Base-by-base conservation (phyloP, 1,140 invertebrate species). In the Stegodyphus dumicola region DNA sequence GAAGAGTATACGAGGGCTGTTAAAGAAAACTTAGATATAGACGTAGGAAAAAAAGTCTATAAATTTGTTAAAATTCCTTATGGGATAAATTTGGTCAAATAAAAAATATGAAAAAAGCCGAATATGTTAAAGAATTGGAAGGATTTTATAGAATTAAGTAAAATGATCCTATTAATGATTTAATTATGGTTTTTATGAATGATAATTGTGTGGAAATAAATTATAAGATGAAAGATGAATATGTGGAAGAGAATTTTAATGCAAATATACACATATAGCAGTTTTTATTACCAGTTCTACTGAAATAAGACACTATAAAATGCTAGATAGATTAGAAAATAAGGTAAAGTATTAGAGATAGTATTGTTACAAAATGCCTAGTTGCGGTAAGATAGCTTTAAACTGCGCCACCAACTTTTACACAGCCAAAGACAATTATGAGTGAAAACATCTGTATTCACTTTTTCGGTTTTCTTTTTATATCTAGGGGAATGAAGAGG, bases 61-160 rank as follows among this genome's bases (percentile, higher is more conserved):
- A 70, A 49, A 79, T 70, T 13, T 69, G 77, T 13, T 54, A 54
- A 49, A 60, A 69, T 79, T 33, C 17, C n/a, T 17, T 79, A 15
- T 79, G 66, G 77, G 52, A 65, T 79, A 79, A 79, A n/a, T 79
- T 79, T 49, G 77, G 77, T 17, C 51, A 79, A 54, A 70, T 51
- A 79, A 79, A 79, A 67, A 70, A 79, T 60, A 33, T 60, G 52
- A 52, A 79, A 70, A 52, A 79, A 60, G 56, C 66, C 6, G 53
- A 69, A 70, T 33, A 54, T 56, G 17, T 79, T 5, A 66, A 49
- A 2, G 13, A 78, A 69, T 15, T 67, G 4, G 65, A 78, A 78
- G 49, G 67, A 9, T 66, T 78, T 78, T 78, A 67, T 17, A 52
- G 7, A 69, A 78, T 78, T 52, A 53, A 33, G 6, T 33, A 53